A percentile compares a stretch with the other conserved stretches of the same genome.
Evolutionary conservation across 1,140 invertebrate genomes (phyloP).

Genomic region (Conus betulinus): DNA sequence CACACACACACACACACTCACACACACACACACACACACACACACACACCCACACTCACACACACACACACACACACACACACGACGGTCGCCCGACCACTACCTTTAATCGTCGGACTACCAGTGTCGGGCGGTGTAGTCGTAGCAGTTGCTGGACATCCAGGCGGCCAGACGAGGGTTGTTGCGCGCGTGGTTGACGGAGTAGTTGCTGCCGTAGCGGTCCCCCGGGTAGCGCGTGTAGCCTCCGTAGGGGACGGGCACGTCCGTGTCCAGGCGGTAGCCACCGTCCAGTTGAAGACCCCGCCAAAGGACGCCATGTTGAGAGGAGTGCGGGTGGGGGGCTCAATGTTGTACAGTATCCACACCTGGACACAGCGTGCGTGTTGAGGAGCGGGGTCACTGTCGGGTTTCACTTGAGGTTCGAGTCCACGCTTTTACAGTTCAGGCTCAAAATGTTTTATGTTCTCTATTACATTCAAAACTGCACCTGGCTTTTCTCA

Average conservation of each 20-base stretch:
- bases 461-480: no score
- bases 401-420: no score
- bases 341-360: slow-evolving; percentile 60
- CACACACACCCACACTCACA: no score
- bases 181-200: slow-evolving; percentile 42
- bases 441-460: no score
- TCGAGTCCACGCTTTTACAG: no score
- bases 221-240: slow-evolving; percentile 30
- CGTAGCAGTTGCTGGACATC: slow-evolving; percentile 82
- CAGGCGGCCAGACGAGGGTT: slow-evolving; percentile 77
- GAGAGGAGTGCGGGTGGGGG: slow-evolving; percentile 53
- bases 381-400: no score
- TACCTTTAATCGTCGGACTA: slow-evolving; percentile 79
- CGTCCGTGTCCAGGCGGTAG: slow-evolving; percentile 60
- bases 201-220: slow-evolving; percentile 38
- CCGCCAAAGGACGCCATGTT: slow-evolving; percentile 44
- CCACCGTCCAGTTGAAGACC: slow-evolving; percentile 65
- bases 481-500: no score
- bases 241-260: slow-evolving; percentile 59
- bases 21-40: no score
- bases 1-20: no score
- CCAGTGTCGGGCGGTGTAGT: slow-evolving; percentile 77
- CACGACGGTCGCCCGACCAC: no score
- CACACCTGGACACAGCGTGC: slow-evolving; percentile 62
- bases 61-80: no score